Evolutionary conservation across 2,797 vertebrate genomes (phyloP).

Genomic region (Silurus aristotelis): DNA sequence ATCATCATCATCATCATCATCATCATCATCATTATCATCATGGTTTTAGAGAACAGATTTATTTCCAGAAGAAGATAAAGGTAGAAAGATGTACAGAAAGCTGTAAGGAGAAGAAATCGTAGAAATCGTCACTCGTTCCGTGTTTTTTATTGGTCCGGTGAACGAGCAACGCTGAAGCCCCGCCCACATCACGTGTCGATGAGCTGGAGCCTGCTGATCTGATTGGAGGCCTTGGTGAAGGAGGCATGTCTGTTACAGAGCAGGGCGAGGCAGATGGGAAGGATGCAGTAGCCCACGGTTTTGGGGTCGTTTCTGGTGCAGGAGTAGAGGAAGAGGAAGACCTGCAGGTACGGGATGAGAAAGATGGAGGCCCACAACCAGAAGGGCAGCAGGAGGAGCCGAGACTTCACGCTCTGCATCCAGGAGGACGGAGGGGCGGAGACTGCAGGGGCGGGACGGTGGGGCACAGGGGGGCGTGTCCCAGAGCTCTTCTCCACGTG

Average conservation of each 20-base stretch:
- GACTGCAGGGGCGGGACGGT: conserved; percentile 57
- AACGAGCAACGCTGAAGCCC: background rate
- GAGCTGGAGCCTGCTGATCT: conserved; percentile 85
- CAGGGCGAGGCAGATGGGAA: conserved; percentile 90
- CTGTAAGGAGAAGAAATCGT: no score
- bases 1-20: no score
- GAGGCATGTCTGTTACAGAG: conserved; percentile 89
- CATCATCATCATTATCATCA: no score
- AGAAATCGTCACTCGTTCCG: no score
- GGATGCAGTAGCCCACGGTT: conserved; percentile 91
- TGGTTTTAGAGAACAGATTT: no score
- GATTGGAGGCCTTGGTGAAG: conserved; percentile 85
- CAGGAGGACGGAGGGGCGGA: conserved; percentile 67
- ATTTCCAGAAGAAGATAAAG: no score
- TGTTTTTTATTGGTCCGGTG: background rate
- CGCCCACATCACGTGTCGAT: conserved; percentile 81
- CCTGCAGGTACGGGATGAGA: conserved; percentile 91
- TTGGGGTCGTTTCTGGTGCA: conserved; percentile 92
- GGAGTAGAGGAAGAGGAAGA: conserved; percentile 97
- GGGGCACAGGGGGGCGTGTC: conserved; percentile 63
- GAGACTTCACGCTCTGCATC: conserved; percentile 80
- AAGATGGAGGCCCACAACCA: conserved; percentile 90
- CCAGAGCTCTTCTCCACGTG: conserved; percentile 77
- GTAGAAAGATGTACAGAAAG: background rate
- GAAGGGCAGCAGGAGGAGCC: conserved; percentile 84